Conservation (phyloP, 2,888 invertebrate species). For the Oasisia sp. region DNA sequence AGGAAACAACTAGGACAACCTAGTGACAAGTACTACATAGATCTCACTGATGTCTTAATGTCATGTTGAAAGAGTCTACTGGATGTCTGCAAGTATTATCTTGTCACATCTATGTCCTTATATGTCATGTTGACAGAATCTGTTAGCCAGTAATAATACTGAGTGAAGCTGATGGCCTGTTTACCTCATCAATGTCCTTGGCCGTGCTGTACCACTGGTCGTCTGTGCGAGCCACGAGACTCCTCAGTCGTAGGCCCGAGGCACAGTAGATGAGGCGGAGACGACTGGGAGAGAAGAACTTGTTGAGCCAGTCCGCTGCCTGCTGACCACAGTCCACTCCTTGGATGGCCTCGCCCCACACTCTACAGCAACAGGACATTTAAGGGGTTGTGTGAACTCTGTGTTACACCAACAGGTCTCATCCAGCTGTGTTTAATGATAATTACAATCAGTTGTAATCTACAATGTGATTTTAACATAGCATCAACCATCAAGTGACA, state of each 20-base stretch:
- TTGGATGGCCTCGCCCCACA: slow-evolving; percentile 47
- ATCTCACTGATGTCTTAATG: too few species aligned
- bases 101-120: too few species aligned
- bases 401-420: neutral
- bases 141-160: too few species aligned
- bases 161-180: neutral
- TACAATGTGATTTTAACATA: neutral
- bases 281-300: slow-evolving; percentile 42
- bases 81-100: too few species aligned
- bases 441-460: neutral
- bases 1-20: too few species aligned
- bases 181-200: neutral
- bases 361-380: slow-evolving; percentile 38
- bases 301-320: slow-evolving; percentile 51
- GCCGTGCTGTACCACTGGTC: neutral
- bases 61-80: too few species aligned
- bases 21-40: too few species aligned
- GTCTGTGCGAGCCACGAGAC: neutral
- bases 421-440: neutral
- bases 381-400: neutral
- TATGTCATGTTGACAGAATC: too few species aligned
- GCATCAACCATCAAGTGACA: too few species aligned
- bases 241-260: neutral
- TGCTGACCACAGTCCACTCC: slow-evolving; percentile 56
- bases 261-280: slow-evolving; percentile 28